phyloP scores from a whole-genome alignment of 1,140 invertebrate genomes.

The Macrotrachela quadricornifera region DNA sequence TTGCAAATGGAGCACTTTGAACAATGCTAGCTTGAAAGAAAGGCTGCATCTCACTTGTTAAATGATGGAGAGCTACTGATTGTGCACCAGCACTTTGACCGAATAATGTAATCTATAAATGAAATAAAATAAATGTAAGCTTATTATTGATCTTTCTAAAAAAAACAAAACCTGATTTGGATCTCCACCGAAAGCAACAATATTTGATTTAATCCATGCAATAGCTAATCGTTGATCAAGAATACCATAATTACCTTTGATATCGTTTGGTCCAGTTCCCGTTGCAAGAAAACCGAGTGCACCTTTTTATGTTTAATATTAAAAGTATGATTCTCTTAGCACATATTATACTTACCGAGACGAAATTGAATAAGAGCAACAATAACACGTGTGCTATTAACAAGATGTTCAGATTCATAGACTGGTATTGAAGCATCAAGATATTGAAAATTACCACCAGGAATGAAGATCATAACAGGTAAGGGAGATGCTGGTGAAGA shows the following conservation, averaged over 20 bases:
- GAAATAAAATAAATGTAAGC: no score
- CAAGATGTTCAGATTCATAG: slow-evolving; percentile 56
- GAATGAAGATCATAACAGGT: slow-evolving; percentile 70
- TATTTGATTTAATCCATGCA: slow-evolving; percentile 17
- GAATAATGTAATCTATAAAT: no score
- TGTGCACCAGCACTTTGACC: no score
- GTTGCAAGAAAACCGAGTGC: slow-evolving; percentile 6
- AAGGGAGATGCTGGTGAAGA: slow-evolving; percentile 34
- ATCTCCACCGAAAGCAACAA: slow-evolving; percentile 17
- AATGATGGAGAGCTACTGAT: no score
- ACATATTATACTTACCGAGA: slow-evolving; percentile 38
- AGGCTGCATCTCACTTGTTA: no score
- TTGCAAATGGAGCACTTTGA: no score
- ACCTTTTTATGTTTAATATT: neutral
- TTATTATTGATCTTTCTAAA: no score
- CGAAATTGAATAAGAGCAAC: slow-evolving; percentile 86
- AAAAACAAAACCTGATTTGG: slow-evolving; percentile 9
- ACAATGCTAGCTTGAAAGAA: no score
- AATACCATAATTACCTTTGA: slow-evolving; percentile 17
- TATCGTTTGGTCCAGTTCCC: neutral
- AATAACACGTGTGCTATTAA: slow-evolving; percentile 53
- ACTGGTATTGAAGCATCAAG: slow-evolving; percentile 69
- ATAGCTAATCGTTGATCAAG: slow-evolving; percentile 15
- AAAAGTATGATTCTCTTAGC: no score
- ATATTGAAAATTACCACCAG: slow-evolving; percentile 71